These are phyloP conservation scores for Pristionchus maxplancki DNA, from an alignment of 2,888 invertebrate genomes.

Conservation along the genomic window DNA sequence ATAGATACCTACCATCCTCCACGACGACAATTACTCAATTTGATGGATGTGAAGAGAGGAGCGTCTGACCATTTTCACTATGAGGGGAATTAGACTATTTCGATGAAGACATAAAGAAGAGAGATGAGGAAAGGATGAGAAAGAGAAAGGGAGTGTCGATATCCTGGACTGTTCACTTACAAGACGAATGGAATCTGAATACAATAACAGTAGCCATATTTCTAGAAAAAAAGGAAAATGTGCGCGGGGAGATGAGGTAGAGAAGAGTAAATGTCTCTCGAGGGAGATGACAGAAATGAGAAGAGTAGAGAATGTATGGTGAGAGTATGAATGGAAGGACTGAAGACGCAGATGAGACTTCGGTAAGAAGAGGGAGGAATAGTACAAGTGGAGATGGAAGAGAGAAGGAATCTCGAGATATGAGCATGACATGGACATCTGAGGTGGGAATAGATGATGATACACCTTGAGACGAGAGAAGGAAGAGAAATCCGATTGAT, in stretches of 20 bases:
- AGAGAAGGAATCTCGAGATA: conserved; percentile 14
- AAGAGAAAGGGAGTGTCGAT: background rate
- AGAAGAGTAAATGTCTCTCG: conserved; percentile 35
- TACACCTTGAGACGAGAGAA: conserved; percentile 16
- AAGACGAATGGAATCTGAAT: background rate
- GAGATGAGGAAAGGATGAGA: background rate
- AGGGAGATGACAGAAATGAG: conserved; percentile 40
- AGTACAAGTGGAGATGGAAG: conserved; percentile 23
- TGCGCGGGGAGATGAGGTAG: background rate
- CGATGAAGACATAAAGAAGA: background rate
- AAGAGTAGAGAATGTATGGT: background rate
- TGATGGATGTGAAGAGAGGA: background rate
- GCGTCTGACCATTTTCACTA: background rate
- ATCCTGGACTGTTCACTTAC: background rate
- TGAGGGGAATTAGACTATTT: background rate
- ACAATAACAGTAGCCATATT: background rate
- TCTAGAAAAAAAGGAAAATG: conserved; percentile 29
- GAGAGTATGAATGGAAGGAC: conserved; percentile 5
- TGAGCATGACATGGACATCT: conserved; percentile 27
- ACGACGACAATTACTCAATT: background rate
- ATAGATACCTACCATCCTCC: background rate
- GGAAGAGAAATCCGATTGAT: conserved; percentile 28
- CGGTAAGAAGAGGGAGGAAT: conserved; percentile 29
- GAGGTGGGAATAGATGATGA: conserved; percentile 21
- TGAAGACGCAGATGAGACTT: background rate